Base-by-base conservation (phyloP, 2,113 vertebrate species). In the Planiliza haematocheilus region DNA sequence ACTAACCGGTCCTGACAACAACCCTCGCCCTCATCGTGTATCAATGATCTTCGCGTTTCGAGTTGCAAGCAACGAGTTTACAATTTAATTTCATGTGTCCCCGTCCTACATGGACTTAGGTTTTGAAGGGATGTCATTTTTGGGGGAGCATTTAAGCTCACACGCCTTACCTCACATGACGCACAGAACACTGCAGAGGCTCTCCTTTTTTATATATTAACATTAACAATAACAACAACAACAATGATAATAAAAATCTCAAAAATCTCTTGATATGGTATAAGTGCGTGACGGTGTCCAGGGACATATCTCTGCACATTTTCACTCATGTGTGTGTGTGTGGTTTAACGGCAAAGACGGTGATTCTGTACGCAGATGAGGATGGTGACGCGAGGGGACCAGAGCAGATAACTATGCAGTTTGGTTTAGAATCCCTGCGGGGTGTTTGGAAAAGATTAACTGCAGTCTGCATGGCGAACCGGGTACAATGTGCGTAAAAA, bases 271-370 rank as follows among this genome's bases (percentile, higher is more conserved):
- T 10, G 12, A 41, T 16, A 9, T n/a, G 11, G 10, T 30, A 30
- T 5, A 83, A 74, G 80, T 88, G 88, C 78, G 84, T 85, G 83
- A 85, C 73, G 6, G 13, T 52, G 68, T 64, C 49, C 39, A 18
- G 48, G 46, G 24, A 53, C 30, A 36, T n/a, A n/a, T n/a, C n/a
- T n/a, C n/a, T n/a, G n/a, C n/a, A n/a, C n/a, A n/a, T n/a, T n/a
- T n/a, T n/a, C n/a, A n/a, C n/a, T n/a, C n/a, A n/a, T n/a, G 46
- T 21, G 46, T 50, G 4, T 51, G 14, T 8, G 36, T 21, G 52
- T 7, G 38, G 21, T 38, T 67, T 24, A 56, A 7, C 21, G 41
- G 18, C 46, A 57, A 11, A 60, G 9, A 34, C 18, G 8, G 12
- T 48, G 7, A 18, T 36, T 48, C 8, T 8, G 11, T 21, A 14